Evolutionary conservation across 2,113 vertebrate genomes (phyloP).

Genomic region (Ellobius talpinus): DNA sequence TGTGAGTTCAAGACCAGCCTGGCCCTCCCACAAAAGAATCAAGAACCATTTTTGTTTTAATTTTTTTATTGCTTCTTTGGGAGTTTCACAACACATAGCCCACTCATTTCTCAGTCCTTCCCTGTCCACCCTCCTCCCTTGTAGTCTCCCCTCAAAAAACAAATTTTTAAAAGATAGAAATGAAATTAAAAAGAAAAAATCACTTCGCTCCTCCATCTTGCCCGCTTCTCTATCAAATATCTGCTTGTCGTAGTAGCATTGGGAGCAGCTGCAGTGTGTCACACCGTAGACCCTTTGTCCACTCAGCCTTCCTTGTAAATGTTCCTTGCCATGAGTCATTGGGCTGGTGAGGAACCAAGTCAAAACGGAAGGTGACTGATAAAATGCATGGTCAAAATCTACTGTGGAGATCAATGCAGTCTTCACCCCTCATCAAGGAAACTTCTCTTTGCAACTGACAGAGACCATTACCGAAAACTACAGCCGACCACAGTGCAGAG

Average conservation of each 20-base stretch:
- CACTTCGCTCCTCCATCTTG: neutral
- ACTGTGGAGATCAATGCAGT: neutral
- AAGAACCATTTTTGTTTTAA: neutral
- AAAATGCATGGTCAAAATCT: constrained; percentile 20
- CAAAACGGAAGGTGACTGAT: constrained; percentile 14
- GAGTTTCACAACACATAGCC: neutral
- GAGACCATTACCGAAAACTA: neutral
- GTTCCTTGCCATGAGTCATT: neutral
- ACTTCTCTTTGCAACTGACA: neutral
- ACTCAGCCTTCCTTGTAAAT: neutral
- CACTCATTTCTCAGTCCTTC: neutral
- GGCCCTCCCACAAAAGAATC: neutral
- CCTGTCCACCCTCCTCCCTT: neutral
- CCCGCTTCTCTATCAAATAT: neutral
- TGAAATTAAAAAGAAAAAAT: neutral
- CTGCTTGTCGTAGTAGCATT: fast-evolving
- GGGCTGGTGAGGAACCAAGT: neutral
- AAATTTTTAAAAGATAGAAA: neutral
- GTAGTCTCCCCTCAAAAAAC: neutral
- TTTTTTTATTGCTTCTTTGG: neutral
- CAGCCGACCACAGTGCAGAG: neutral
- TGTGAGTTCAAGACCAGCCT: neutral
- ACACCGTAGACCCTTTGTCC: neutral
- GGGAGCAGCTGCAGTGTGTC: neutral
- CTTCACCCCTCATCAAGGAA: neutral